Conservation (phyloP, 2,797 vertebrate genomes). For the Phrynocephalus vlangalii region DNA sequence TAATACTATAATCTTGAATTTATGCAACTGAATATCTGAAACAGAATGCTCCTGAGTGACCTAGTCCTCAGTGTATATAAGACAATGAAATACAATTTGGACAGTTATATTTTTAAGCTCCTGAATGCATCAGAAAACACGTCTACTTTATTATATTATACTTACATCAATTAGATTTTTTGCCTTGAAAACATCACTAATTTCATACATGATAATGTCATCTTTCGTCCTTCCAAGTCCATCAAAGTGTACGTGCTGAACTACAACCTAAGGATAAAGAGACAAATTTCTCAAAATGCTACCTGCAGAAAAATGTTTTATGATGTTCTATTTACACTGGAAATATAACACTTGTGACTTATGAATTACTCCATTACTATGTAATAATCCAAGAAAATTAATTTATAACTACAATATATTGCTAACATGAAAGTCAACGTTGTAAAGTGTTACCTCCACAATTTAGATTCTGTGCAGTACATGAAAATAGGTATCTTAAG, state of each 20-base stretch:
- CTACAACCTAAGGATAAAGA: conserved; percentile 85
- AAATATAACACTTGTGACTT: neutral
- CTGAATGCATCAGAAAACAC: neutral
- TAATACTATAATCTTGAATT: neutral
- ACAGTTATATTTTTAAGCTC: neutral
- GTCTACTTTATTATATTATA: conserved; percentile 30
- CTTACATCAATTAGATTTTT: conserved; percentile 95
- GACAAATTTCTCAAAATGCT: neutral
- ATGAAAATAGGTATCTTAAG: too few relatives aligned
- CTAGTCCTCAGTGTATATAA: neutral
- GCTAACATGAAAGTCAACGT: neutral
- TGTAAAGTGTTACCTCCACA: neutral
- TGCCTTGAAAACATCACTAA: conserved; percentile 91
- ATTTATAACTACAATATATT: neutral
- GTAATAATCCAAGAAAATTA: neutral
- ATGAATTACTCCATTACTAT: neutral
- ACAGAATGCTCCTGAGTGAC: neutral
- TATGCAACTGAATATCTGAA: neutral
- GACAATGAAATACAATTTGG: neutral
- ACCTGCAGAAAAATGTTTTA: neutral
- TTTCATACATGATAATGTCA: conserved; percentile 93
- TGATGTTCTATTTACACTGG: neutral
- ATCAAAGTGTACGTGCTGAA: conserved; percentile 93
- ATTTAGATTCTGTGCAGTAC: too few relatives aligned
- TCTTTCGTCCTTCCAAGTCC: conserved; percentile 96